Conservation (phyloP, 2,888 invertebrate genomes). For the Apoda limacodes region DNA sequence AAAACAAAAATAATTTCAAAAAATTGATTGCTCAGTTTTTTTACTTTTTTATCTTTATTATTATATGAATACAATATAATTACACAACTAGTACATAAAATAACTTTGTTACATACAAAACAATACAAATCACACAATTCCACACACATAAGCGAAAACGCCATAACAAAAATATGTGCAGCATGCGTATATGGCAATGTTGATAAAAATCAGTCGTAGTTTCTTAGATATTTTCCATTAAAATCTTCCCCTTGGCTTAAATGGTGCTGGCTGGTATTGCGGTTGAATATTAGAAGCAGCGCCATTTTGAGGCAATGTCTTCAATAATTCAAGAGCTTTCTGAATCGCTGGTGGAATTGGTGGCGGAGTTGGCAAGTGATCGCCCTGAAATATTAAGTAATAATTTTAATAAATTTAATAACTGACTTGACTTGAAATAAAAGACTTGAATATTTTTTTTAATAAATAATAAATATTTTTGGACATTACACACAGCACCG, state of each 20-base stretch:
- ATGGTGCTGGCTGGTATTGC: slow-evolving; percentile 36
- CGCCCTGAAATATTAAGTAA: slow-evolving; percentile 57
- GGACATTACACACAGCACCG: too few species aligned
- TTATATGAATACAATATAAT: too few species aligned
- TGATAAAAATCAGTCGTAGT: neutral
- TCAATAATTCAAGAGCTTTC: slow-evolving; percentile 73
- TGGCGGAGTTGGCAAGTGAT: slow-evolving; percentile 85
- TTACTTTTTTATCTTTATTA: too few species aligned
- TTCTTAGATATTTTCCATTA: slow-evolving; percentile 21
- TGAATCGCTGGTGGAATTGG: slow-evolving; percentile 82
- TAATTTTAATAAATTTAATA: neutral
- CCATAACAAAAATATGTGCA: too few species aligned
- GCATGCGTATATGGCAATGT: slow-evolving; percentile 3
- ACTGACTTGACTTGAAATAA: neutral
- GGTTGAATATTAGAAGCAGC: slow-evolving; percentile 45
- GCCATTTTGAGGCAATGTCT: slow-evolving; percentile 61
- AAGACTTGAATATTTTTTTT: too few species aligned
- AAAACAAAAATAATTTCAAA: too few species aligned
- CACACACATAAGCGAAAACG: too few species aligned
- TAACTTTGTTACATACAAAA: too few species aligned
- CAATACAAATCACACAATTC: too few species aligned
- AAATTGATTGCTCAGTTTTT: too few species aligned
- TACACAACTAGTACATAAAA: too few species aligned
- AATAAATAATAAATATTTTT: too few species aligned
- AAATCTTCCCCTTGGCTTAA: slow-evolving; percentile 35